Evolutionary conservation across 2,888 invertebrate species (phyloP).

Genomic region (Aphodius sticticus): DNA sequence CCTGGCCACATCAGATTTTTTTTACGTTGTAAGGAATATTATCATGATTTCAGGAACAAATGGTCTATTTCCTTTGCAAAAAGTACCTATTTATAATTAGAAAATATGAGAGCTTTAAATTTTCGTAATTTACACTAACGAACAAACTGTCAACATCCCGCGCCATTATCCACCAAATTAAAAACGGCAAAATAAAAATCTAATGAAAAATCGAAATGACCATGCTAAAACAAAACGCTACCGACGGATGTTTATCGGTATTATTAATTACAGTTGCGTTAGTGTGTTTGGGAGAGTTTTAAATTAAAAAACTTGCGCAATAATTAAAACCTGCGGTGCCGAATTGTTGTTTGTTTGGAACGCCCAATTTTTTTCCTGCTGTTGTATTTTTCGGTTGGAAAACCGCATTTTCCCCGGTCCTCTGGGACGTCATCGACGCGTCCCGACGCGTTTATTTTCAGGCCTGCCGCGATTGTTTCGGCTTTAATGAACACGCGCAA

Average conservation of each 20-base stretch:
- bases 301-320: neutral
- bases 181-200: neutral
- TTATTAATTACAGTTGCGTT: neutral
- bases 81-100: no score
- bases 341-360: neutral
- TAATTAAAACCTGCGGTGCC: neutral
- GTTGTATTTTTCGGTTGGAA: neutral
- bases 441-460: neutral
- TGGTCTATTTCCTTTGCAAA: no score
- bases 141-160: neutral
- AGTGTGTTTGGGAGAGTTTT: neutral
- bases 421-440: neutral
- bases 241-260: neutral
- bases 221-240: neutral
- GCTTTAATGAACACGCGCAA: neutral
- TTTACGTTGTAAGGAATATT: no score
- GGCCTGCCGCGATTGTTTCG: neutral
- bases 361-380: neutral
- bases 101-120: no score
- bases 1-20: no score
- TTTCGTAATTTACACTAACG: no score
- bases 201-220: neutral
- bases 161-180: neutral
- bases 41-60: no score
- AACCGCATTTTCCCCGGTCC: neutral